Percentiles rank a stretch among this genome's conserved stretches.
phyloP scores from a whole-genome alignment of 2,888 invertebrate species.

The Diarsia mendica region DNA sequence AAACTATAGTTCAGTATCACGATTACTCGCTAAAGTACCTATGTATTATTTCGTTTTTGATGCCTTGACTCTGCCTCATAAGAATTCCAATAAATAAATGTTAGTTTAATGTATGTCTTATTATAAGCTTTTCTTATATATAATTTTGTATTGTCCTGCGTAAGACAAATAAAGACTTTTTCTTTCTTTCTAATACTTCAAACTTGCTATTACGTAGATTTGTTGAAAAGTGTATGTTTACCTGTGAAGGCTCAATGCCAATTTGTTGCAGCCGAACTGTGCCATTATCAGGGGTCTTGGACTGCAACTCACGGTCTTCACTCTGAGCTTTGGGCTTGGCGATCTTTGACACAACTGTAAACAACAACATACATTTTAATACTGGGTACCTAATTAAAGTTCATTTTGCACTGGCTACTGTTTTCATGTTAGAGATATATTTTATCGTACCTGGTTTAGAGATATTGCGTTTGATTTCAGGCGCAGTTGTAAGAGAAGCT shows the following conservation, averaged over 20 bases:
- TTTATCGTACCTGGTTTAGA: constrained; percentile 81
- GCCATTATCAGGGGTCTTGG: constrained; percentile 81
- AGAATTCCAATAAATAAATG: too few species aligned
- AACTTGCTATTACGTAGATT: too few species aligned
- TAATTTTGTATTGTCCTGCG: too few species aligned
- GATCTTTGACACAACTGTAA: constrained; percentile 85
- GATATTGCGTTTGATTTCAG: constrained; percentile 84
- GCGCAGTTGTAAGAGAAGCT: constrained; percentile 91
- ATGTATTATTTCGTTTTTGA: not conserved
- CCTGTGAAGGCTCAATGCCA: constrained; percentile 87
- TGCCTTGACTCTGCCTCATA: not conserved
- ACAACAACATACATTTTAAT: constrained; percentile 28
- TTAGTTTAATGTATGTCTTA: too few species aligned
- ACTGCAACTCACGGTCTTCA: constrained; percentile 84
- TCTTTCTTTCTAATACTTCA: too few species aligned
- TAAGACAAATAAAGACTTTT: too few species aligned
- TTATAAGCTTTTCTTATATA: too few species aligned
- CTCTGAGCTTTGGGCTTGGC: constrained; percentile 88
- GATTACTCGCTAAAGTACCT: not conserved
- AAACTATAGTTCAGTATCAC: not conserved
- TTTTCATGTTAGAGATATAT: not conserved
- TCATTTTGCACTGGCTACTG: not conserved
- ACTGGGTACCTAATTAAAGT: fast-evolving
- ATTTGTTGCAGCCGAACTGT: constrained; percentile 88
- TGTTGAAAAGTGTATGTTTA: constrained; percentile 58